A percentile compares a stretch with the other conserved stretches of the same genome.
Conservation (phyloP, 2,888 invertebrate genomes). For the Hypercompe scribonia region DNA sequence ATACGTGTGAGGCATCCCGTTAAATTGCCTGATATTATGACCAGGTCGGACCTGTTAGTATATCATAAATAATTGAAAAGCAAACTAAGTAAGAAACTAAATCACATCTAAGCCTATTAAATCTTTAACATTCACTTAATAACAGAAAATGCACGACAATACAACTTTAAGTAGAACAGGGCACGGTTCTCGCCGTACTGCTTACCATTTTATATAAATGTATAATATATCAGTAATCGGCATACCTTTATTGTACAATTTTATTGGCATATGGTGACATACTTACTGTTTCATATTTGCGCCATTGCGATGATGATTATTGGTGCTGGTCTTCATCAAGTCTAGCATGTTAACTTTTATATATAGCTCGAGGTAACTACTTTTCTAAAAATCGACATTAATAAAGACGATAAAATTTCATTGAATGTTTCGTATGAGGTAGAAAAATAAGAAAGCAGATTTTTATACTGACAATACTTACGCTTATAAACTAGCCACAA, state of each 20-base stretch:
- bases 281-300: not conserved
- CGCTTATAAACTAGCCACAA: too few relatives aligned
- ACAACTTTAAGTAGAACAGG: not conserved
- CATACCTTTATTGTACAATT: not conserved
- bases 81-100: not conserved
- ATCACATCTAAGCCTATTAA: not conserved
- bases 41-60: not conserved
- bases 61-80: not conserved
- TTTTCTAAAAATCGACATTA: too few relatives aligned
- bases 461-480: too few relatives aligned
- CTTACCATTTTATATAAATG: not conserved
- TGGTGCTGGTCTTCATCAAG: not conserved
- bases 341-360: not conserved
- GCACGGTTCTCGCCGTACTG: not conserved
- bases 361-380: too few relatives aligned
- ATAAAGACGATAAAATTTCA: too few relatives aligned
- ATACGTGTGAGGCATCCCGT: not conserved
- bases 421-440: too few relatives aligned
- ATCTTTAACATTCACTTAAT: not conserved
- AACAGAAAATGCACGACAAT: not conserved
- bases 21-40: not conserved
- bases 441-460: too few relatives aligned
- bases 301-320: not conserved
- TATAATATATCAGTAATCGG: not conserved
- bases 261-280: not conserved